phyloP scores from a whole-genome alignment of 2,113 vertebrate species.

The Ovis aries region DNA sequence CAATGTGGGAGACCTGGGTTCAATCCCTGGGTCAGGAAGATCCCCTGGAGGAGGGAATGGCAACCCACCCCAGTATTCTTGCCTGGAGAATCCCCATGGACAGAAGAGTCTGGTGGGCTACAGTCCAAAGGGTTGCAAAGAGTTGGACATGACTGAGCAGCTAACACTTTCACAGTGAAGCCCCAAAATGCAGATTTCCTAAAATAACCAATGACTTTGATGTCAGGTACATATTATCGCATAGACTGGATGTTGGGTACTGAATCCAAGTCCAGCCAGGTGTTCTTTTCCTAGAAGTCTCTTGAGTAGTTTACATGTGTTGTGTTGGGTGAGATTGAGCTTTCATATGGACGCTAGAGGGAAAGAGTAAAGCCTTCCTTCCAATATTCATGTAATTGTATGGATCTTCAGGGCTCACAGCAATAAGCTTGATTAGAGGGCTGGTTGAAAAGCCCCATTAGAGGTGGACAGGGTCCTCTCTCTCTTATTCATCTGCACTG shows the following conservation, averaged over 20 bases:
- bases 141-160: neutral
- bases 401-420: constrained; percentile 8
- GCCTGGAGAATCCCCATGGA: neutral
- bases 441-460: constrained; percentile 50
- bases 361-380: constrained; percentile 51
- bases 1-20: neutral
- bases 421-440: constrained; percentile 29
- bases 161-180: neutral
- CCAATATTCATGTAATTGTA: constrained; percentile 40
- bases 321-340: neutral
- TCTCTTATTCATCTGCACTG: constrained; percentile 46
- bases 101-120: neutral
- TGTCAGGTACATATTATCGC: neutral
- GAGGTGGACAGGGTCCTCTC: constrained; percentile 40
- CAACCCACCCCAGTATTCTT: neutral
- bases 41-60: neutral
- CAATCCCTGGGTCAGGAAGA: neutral
- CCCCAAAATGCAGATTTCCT: neutral
- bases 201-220: neutral
- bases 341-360: constrained; percentile 38
- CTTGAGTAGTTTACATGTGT: constrained; percentile 9
- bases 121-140: neutral
- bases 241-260: neutral
- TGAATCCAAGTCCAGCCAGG: neutral
- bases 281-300: neutral